Percentiles rank a stretch among this genome's conserved stretches.
These are phyloP conservation scores for Megaleporinus macrocephalus DNA, from an alignment of 2,113 vertebrate genomes.

Conservation along the genomic window DNA sequence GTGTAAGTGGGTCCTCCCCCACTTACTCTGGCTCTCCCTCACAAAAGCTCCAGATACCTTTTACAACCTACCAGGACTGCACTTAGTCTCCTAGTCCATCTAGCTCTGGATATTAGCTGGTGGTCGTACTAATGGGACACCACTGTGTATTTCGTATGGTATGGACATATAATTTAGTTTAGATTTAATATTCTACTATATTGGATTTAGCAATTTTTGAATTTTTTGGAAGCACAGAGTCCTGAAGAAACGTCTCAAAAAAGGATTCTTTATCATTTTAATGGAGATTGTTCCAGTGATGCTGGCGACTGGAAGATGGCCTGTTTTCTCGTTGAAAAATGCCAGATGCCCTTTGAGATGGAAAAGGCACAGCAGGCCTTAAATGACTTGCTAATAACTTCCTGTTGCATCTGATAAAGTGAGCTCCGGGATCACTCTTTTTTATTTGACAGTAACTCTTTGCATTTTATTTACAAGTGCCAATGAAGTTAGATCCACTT, in stretches of 20 bases:
- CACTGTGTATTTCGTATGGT: too few species aligned
- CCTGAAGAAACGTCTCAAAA: neutral
- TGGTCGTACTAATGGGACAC: too few species aligned
- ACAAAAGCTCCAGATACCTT: too few species aligned
- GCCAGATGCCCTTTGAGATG: neutral
- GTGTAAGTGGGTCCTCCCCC: too few species aligned
- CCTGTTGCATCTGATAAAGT: neutral
- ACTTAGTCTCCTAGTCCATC: too few species aligned
- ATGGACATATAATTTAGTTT: neutral
- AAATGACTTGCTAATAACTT: neutral
- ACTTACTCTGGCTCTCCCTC: too few species aligned
- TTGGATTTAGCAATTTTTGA: neutral
- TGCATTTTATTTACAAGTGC: neutral
- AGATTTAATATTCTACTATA: neutral
- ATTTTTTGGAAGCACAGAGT: neutral
- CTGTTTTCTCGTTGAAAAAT: neutral
- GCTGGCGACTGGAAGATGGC: neutral
- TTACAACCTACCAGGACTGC: too few species aligned
- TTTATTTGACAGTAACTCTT: too few species aligned
- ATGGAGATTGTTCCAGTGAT: neutral
- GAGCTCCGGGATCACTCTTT: neutral
- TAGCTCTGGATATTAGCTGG: too few species aligned
- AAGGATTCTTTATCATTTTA: neutral
- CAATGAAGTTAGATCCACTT: neutral
- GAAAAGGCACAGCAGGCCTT: neutral